A percentile compares a stretch with the other conserved stretches of the same genome.
Evolutionary conservation across 2,113 vertebrate species (phyloP).

Genomic region (human): DNA sequence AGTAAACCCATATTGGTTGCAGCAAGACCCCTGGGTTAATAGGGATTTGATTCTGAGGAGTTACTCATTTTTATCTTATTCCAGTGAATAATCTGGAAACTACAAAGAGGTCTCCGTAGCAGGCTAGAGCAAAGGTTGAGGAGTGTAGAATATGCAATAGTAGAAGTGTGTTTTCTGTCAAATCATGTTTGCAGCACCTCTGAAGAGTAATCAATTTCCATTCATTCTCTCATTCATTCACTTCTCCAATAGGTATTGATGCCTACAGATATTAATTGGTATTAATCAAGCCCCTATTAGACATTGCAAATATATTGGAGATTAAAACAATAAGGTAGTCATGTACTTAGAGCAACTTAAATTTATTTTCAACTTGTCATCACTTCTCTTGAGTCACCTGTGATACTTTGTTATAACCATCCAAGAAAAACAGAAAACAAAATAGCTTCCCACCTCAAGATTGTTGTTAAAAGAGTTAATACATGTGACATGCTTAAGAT

Average conservation of each 20-base stretch:
- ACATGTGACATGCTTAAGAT: not conserved
- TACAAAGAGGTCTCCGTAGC: fast-evolving
- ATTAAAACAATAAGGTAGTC: not conserved
- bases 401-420: not conserved
- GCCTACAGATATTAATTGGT: not conserved
- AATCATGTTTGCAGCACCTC: not conserved
- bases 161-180: not conserved
- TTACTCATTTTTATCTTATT: not conserved
- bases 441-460: not conserved
- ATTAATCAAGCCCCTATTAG: not conserved
- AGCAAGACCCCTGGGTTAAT: not conserved
- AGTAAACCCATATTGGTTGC: not conserved
- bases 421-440: not conserved
- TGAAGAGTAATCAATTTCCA: not conserved
- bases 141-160: fast-evolving
- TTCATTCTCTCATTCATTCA: too few species aligned
- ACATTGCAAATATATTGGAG: not conserved
- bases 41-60: not conserved
- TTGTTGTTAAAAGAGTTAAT: not conserved
- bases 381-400: not conserved
- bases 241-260: not conserved
- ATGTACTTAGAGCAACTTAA: not conserved
- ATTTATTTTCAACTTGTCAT: not conserved
- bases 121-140: not conserved
- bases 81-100: not conserved